These are phyloP conservation scores for Gambusia holbrooki DNA, from an alignment of 2,113 vertebrate genomes.

Conservation along the genomic window DNA sequence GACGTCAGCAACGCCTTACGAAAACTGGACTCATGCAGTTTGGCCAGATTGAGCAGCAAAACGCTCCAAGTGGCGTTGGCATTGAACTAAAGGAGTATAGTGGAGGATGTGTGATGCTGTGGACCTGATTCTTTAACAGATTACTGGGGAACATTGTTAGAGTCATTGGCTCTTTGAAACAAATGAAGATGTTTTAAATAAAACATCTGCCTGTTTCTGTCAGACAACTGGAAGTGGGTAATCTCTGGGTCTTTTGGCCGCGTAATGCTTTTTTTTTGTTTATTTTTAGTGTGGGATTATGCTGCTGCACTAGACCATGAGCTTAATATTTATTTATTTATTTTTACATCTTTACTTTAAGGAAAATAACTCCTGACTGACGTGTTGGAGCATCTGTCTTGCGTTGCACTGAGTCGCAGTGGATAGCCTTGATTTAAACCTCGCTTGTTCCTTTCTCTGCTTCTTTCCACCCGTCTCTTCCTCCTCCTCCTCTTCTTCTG, in stretches of 20 bases:
- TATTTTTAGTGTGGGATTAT: background rate
- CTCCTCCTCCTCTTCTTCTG: constrained; percentile 7
- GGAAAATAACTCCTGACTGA: constrained; percentile 57
- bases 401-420: constrained; percentile 62
- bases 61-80: background rate
- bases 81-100: no score
- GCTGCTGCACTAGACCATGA: background rate
- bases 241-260: background rate
- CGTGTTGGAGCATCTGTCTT: constrained; percentile 69
- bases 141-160: background rate
- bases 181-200: background rate
- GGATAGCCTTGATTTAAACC: constrained; percentile 71
- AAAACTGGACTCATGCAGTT: background rate
- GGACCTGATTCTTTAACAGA: no score
- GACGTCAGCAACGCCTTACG: no score
- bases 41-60: background rate
- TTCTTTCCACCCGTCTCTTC: constrained; percentile 42
- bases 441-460: constrained; percentile 57
- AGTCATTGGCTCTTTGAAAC: background rate
- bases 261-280: background rate
- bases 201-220: background rate
- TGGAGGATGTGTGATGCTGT: background rate
- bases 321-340: background rate
- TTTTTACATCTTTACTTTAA: background rate
- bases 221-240: background rate